These are phyloP conservation scores for Macroglossus sobrinus DNA, from an alignment of 2,113 vertebrate genomes.

Conservation along the genomic window DNA sequence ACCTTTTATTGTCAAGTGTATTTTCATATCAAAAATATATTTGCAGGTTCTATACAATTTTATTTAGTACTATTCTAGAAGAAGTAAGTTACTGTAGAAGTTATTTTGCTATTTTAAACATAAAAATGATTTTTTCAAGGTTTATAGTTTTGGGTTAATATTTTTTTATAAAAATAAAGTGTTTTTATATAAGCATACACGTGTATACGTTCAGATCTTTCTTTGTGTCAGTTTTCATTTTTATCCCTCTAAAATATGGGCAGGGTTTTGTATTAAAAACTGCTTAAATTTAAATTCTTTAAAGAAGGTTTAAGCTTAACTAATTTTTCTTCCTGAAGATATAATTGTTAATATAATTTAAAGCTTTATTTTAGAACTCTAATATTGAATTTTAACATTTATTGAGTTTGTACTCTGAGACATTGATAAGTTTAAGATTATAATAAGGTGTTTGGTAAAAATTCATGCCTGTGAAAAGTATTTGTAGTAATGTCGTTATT, in stretches of 20 bases:
- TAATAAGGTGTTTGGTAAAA: neutral
- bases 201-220: neutral
- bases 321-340: neutral
- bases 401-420: neutral
- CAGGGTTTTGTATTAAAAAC: neutral
- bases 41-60: neutral
- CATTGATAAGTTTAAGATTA: neutral
- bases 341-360: neutral
- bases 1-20: neutral
- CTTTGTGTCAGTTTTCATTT: neutral
- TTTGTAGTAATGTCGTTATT: neutral
- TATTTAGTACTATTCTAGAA: neutral
- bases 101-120: neutral
- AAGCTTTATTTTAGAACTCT: neutral
- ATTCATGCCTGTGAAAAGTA: neutral
- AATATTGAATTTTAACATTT: neutral
- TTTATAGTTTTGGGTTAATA: neutral
- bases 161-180: neutral
- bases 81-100: neutral
- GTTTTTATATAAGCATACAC: neutral
- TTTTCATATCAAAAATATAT: neutral
- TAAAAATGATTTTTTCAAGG: neutral
- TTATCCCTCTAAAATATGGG: neutral
- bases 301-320: neutral
- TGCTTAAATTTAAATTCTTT: neutral